A percentile compares a stretch with the other conserved stretches of the same genome.
phyloP scores from a whole-genome alignment of 2,797 vertebrate genomes.

The Coccyzus lansbergi region DNA sequence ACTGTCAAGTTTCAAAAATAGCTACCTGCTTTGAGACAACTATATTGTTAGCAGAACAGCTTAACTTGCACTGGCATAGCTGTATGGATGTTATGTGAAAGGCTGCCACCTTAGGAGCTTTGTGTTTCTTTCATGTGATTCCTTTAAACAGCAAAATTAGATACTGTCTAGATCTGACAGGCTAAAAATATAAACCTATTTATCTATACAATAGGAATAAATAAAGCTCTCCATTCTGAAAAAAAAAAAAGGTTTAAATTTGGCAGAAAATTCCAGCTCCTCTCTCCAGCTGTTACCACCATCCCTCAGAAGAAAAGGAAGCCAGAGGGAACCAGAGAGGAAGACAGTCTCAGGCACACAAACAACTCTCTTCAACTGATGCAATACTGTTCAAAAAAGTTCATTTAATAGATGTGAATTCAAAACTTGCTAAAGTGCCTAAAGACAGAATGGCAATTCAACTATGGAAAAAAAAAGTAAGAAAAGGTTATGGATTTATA shows the following conservation, averaged over 20 bases:
- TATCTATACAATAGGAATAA: constrained; percentile 29
- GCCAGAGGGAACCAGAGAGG: not conserved
- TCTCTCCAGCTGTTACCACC: not conserved
- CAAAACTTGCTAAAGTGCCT: not conserved
- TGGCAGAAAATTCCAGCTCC: not conserved
- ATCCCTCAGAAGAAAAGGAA: not conserved
- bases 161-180: constrained; percentile 21
- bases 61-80: not conserved
- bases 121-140: constrained; percentile 7
- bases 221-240: not conserved
- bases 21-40: not conserved
- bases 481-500: not conserved
- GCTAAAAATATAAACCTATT: constrained; percentile 22
- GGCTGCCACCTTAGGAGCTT: not conserved
- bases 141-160: constrained; percentile 42
- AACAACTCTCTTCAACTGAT: not conserved
- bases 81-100: not conserved
- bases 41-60: not conserved
- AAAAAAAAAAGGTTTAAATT: not conserved
- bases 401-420: not conserved
- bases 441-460: not conserved
- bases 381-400: not conserved
- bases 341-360: not conserved
- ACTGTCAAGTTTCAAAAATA: not conserved
- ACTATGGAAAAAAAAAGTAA: not conserved